Percentiles rank a stretch among this genome's conserved stretches.
phyloP scores from a whole-genome alignment of 2,888 invertebrate genomes.

The Laspeyria flexula region DNA sequence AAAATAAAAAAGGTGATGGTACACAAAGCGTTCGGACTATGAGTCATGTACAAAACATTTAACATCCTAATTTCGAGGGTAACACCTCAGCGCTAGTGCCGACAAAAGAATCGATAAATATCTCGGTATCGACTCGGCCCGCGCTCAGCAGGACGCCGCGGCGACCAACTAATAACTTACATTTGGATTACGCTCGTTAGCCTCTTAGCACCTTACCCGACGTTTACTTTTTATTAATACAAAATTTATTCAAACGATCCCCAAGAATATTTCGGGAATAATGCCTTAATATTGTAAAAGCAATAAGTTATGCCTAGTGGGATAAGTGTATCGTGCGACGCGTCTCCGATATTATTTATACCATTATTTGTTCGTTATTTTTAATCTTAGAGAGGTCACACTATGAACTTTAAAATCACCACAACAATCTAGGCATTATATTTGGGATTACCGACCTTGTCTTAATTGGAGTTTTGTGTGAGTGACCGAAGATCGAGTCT shows the following conservation, averaged over 20 bases:
- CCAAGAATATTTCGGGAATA: conserved; percentile 77
- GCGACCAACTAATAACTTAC: conserved; percentile 81
- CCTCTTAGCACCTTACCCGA: conserved; percentile 82
- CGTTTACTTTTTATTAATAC: conserved; percentile 81
- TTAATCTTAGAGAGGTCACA: conserved; percentile 52
- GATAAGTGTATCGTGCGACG: conserved; percentile 62
- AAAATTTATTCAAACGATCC: conserved; percentile 80
- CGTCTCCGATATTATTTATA: conserved; percentile 66
- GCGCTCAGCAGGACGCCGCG: conserved; percentile 73
- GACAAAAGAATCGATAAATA: conserved; percentile 83
- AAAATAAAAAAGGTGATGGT: conserved; percentile 49
- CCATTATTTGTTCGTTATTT: conserved; percentile 60
- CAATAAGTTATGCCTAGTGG: conserved; percentile 76
- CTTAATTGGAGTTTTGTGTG: conserved; percentile 54
- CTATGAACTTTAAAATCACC: conserved; percentile 26
- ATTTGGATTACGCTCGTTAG: conserved; percentile 84
- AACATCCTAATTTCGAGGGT: conserved; percentile 83
- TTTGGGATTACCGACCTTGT: conserved; percentile 51
- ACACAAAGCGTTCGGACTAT: conserved; percentile 70
- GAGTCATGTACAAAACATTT: conserved; percentile 82
- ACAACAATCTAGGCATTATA: conserved; percentile 48
- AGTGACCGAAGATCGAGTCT: conserved; percentile 34
- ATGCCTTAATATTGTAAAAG: conserved; percentile 76
- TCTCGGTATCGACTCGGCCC: conserved; percentile 68
- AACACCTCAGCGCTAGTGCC: conserved; percentile 81